Evolutionary conservation across 2,888 invertebrate genomes (phyloP).

Genomic region (Morpho deidamia): DNA sequence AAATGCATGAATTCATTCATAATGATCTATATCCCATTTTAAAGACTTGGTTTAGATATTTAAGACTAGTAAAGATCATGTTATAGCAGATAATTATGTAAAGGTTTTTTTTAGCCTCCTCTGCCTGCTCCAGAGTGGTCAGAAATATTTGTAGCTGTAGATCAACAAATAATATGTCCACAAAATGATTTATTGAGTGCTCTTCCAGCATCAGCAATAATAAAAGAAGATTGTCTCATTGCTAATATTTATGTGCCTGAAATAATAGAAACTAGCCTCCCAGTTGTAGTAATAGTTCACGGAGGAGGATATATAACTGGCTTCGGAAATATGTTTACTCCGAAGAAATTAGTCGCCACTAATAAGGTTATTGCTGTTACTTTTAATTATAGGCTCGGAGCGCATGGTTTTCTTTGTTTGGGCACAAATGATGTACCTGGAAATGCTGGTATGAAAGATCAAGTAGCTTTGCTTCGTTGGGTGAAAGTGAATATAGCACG

Average conservation of each 20-base stretch:
- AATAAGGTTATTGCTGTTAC: constrained; percentile 41
- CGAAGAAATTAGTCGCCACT: constrained; percentile 32
- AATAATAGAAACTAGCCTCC: constrained; percentile 29
- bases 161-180: constrained; percentile 29
- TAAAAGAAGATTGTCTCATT: constrained; percentile 34
- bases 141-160: constrained; percentile 28
- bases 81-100: neutral
- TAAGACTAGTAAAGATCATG: too few species aligned
- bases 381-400: constrained; percentile 49
- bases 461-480: constrained; percentile 38
- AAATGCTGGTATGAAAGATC: constrained; percentile 42
- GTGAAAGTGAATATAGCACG: constrained; percentile 36
- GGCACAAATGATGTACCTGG: constrained; percentile 37
- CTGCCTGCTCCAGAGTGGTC: constrained; percentile 35
- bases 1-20: too few species aligned
- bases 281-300: constrained; percentile 60
- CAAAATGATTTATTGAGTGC: constrained; percentile 14
- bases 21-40: too few species aligned
- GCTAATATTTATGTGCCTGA: constrained; percentile 35
- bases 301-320: constrained; percentile 59
- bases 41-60: too few species aligned
- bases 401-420: constrained; percentile 33
- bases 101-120: constrained; percentile 33
- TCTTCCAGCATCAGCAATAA: constrained; percentile 10
- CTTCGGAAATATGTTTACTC: constrained; percentile 34